phyloP scores from a whole-genome alignment of 1,140 invertebrate genomes.

The Eubasilissa regina region DNA sequence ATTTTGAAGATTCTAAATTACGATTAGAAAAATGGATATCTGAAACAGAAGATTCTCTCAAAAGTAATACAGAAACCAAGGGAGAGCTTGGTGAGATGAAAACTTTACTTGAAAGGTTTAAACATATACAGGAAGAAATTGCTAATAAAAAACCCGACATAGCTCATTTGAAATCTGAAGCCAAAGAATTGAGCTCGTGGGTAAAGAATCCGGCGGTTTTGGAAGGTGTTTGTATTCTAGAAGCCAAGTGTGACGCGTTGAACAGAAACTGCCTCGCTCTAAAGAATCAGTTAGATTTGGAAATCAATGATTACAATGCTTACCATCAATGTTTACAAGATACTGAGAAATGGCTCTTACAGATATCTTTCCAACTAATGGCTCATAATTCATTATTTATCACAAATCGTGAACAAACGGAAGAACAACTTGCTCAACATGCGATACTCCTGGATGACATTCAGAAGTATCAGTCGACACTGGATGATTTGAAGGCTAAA shows the following conservation, averaged over 20 bases:
- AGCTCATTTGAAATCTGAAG: conserved; percentile 80
- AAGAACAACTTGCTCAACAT: conserved; percentile 92
- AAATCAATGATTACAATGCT: conserved; percentile 88
- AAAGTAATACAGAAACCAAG: conserved; percentile 78
- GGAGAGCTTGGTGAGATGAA: conserved; percentile 93
- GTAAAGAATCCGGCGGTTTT: conserved; percentile 77
- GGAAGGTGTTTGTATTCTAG: conserved; percentile 77
- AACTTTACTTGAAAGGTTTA: conserved; percentile 88
- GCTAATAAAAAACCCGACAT: conserved; percentile 81
- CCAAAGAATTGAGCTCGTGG: conserved; percentile 80
- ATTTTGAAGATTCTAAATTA: conserved; percentile 81
- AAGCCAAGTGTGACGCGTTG: conserved; percentile 78
- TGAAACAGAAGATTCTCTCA: conserved; percentile 77
- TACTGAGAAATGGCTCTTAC: conserved; percentile 95
- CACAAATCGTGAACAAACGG: conserved; percentile 90
- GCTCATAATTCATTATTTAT: conserved; percentile 96
- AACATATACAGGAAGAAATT: conserved; percentile 84
- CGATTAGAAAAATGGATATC: conserved; percentile 82
- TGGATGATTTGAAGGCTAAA: conserved; percentile 88
- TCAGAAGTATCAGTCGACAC: conserved; percentile 84
- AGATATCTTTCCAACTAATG: conserved; percentile 96
- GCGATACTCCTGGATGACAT: conserved; percentile 87
- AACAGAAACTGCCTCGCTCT: conserved; percentile 75
- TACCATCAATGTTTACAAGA: conserved; percentile 94
- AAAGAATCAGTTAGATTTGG: conserved; percentile 79